Conservation (phyloP, 1,140 invertebrate species). For the Aphaenogaster ashmeadi region DNA sequence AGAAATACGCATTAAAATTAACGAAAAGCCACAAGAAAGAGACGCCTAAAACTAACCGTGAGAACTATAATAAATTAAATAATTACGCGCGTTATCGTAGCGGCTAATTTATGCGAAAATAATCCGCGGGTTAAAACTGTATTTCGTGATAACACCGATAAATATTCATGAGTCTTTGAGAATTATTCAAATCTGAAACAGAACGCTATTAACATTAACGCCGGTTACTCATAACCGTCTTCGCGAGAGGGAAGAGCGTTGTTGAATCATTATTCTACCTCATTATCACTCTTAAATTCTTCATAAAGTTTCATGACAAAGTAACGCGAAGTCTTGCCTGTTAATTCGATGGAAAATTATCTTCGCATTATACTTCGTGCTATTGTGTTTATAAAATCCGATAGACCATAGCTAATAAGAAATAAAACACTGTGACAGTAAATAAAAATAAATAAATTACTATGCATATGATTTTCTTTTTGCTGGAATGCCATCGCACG, state of each 20-base stretch:
- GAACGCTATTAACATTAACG: slow-evolving; percentile 54
- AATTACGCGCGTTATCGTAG: slow-evolving; percentile 40
- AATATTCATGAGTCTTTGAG: slow-evolving; percentile 62
- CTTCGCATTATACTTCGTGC: neutral
- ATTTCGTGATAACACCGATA: slow-evolving; percentile 52
- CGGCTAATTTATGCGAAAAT: slow-evolving; percentile 49
- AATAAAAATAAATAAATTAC: neutral
- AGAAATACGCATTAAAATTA: neutral
- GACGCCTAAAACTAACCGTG: neutral
- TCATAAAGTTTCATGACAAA: slow-evolving; percentile 44
- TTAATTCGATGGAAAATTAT: slow-evolving; percentile 71
- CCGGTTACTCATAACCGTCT: slow-evolving; percentile 37
- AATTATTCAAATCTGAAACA: slow-evolving; percentile 68
- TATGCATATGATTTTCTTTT: neutral
- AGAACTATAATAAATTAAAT: slow-evolving; percentile 52
- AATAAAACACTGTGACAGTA: neutral
- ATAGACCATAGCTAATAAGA: neutral
- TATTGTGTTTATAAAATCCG: slow-evolving; percentile 1
- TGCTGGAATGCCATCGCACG: neutral
- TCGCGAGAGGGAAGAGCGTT: slow-evolving; percentile 17
- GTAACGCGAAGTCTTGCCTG: slow-evolving; percentile 33
- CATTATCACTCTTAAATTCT: slow-evolving; percentile 46
- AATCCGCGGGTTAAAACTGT: slow-evolving; percentile 49
- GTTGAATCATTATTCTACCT: slow-evolving; percentile 8
- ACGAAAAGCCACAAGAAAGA: neutral